Percentiles rank a stretch among this genome's conserved stretches.
Evolutionary conservation across 2,113 vertebrate genomes (phyloP).

Genomic region (Macquaria ambigua): DNA sequence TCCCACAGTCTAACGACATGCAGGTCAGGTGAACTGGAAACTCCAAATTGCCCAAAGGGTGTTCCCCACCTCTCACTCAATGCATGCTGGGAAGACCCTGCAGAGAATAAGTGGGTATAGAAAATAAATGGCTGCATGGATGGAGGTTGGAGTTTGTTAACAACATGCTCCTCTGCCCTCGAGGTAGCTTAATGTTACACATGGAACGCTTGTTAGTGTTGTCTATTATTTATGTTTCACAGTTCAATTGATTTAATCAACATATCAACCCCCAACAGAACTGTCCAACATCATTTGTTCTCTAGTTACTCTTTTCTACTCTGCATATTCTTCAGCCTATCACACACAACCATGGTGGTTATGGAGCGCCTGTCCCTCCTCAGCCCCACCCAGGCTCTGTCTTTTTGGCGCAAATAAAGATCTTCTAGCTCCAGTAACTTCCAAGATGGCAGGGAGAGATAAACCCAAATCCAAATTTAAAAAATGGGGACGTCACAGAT

Average conservation of each 20-base stretch:
- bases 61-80: not conserved
- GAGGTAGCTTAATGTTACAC: not conserved
- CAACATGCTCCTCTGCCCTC: not conserved
- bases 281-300: not conserved
- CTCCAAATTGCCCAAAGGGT: not conserved
- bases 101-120: not conserved
- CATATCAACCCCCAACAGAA: not conserved
- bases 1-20: not conserved
- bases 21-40: not conserved
- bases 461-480: not conserved
- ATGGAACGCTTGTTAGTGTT: not conserved
- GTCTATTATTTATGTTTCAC: conserved; percentile 18
- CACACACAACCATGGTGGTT: not conserved
- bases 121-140: not conserved
- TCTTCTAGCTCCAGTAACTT: not conserved
- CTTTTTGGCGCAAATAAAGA: not conserved
- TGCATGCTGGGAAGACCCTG: conserved; percentile 35
- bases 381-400: not conserved
- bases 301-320: not conserved
- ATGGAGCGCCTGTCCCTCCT: not conserved
- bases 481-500: not conserved
- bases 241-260: not conserved
- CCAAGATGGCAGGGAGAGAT: no score
- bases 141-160: not conserved
- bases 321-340: not conserved